Conservation (phyloP, 2,797 vertebrate species). For the Enteromius argenteus region DNA sequence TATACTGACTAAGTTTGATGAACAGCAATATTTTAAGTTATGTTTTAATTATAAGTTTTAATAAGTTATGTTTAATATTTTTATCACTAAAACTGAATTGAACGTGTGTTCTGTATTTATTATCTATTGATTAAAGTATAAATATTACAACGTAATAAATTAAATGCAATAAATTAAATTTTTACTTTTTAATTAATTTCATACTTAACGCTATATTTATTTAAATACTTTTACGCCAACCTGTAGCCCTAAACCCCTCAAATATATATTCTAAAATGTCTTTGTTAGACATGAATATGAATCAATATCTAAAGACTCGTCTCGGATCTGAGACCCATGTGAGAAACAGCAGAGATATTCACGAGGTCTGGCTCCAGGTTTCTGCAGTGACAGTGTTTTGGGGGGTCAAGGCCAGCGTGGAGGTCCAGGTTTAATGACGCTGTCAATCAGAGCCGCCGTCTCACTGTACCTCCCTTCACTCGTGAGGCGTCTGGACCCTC, state of each 20-base stretch:
- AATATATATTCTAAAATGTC: not conserved
- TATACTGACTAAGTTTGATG: not conserved
- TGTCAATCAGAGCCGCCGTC: conserved; percentile 57
- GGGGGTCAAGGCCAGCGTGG: conserved; percentile 52
- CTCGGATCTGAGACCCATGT: not conserved
- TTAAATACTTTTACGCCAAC: not conserved
- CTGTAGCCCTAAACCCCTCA: not conserved
- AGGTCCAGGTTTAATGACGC: conserved; percentile 66
- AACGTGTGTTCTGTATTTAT: not conserved
- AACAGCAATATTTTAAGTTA: not conserved
- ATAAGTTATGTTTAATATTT: not conserved
- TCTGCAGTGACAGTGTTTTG: not conserved
- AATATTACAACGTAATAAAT: not conserved
- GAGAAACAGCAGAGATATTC: not conserved
- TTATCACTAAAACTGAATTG: not conserved
- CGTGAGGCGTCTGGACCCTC: conserved; percentile 50
- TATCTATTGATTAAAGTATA: not conserved
- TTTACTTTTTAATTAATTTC: not conserved
- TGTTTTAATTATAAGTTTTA: no score
- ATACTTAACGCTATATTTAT: not conserved
- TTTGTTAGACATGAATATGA: not conserved
- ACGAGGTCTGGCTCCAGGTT: not conserved
- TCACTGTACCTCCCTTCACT: conserved; percentile 72
- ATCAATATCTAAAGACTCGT: not conserved
- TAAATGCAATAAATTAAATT: not conserved